These are phyloP conservation scores for Habrosyne pyritoides DNA, from an alignment of 2,888 invertebrate species.

Conservation along the genomic window DNA sequence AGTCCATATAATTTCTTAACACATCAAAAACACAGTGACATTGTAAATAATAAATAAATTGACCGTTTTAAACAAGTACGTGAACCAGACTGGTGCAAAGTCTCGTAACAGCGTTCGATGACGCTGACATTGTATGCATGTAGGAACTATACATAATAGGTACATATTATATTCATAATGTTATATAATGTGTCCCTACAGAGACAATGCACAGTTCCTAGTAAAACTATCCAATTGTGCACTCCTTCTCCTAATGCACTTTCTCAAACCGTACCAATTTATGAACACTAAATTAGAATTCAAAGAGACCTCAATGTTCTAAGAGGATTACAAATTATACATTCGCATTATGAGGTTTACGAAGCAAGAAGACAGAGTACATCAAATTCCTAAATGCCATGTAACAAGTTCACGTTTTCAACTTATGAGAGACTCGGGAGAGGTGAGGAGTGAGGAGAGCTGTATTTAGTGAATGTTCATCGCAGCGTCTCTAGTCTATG, in stretches of 20 bases:
- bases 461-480: slow-evolving; percentile 61
- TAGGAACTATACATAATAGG: no score
- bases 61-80: no score
- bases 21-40: no score
- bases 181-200: no score
- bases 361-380: background rate
- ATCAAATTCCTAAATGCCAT: background rate
- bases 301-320: slow-evolving; percentile 12
- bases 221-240: no score
- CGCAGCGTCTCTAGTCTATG: slow-evolving; percentile 28
- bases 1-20: no score
- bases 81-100: no score
- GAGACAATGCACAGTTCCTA: no score
- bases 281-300: slow-evolving; percentile 28
- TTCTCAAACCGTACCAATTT: slow-evolving; percentile 14
- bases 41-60: no score
- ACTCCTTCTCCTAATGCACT: slow-evolving; percentile 11
- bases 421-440: slow-evolving; percentile 2
- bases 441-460: slow-evolving; percentile 35
- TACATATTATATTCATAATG: no score
- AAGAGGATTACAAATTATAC: background rate
- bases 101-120: no score
- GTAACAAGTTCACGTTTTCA: slow-evolving; percentile 4
- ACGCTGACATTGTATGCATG: no score
- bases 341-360: background rate